Percentiles rank a stretch among this genome's conserved stretches.
These are phyloP conservation scores for Notarius quadriscutis DNA, from an alignment of 2,113 vertebrate genomes.

Conservation along the genomic window DNA sequence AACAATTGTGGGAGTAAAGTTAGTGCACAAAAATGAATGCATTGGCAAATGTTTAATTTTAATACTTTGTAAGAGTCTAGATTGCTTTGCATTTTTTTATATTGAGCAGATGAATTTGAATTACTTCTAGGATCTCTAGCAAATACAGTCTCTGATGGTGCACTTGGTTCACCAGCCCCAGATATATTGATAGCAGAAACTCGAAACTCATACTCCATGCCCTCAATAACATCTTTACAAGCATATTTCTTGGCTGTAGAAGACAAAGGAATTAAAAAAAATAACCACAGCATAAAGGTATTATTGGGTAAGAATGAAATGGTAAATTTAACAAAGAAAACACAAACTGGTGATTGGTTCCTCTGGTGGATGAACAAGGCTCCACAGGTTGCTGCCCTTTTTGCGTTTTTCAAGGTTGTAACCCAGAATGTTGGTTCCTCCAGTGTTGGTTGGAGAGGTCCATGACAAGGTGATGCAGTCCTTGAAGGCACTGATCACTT, in stretches of 20 bases:
- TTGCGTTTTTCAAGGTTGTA: conserved; percentile 87
- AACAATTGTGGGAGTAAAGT: not conserved
- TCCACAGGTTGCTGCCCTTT: conserved; percentile 83
- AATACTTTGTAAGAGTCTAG: not conserved
- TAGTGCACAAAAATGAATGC: not conserved
- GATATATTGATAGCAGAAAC: conserved; percentile 83
- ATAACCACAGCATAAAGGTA: not conserved
- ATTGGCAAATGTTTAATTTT: not conserved
- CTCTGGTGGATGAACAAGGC: conserved; percentile 66
- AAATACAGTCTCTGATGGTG: conserved; percentile 77
- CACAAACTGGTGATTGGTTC: conserved; percentile 72
- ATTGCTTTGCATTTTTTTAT: not conserved
- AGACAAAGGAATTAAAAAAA: not conserved
- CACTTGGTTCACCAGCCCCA: conserved; percentile 80
- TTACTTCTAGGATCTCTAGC: conserved; percentile 83
- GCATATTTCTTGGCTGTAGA: conserved; percentile 74
- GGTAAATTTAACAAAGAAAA: not conserved
- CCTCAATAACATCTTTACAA: conserved; percentile 76
- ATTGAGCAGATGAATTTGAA: conserved; percentile 51
- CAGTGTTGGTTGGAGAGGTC: conserved; percentile 73
- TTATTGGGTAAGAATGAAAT: not conserved
- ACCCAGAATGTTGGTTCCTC: conserved; percentile 78
- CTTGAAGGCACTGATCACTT: conserved; percentile 76
- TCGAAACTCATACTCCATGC: conserved; percentile 86
- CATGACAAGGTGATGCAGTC: conserved; percentile 78